Evolutionary conservation across 2,797 vertebrate genomes (phyloP).

Genomic region (Squalus acanthias): DNA sequence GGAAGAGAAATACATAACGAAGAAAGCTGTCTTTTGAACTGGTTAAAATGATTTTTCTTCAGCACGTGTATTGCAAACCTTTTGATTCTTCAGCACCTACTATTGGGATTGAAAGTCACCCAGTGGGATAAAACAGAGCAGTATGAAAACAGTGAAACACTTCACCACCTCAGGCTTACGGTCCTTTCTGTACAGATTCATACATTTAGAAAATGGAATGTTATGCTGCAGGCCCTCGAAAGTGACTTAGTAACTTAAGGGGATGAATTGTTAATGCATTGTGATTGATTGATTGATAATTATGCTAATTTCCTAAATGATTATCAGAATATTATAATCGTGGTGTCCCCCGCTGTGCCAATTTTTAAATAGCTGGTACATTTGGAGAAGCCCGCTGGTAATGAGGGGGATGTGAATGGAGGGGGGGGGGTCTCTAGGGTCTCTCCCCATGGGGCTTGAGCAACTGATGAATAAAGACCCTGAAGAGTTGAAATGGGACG

Average conservation of each 20-base stretch:
- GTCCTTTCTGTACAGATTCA: not conserved
- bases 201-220: not conserved
- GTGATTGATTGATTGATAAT: constrained; percentile 88
- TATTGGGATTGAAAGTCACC: not conserved
- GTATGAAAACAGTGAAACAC: not conserved
- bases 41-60: not conserved
- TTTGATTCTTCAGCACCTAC: not conserved
- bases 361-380: constrained; percentile 61
- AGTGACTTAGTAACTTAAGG: not conserved
- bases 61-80: not conserved
- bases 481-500: constrained; percentile 63
- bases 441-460: constrained; percentile 48
- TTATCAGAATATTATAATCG: constrained; percentile 83
- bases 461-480: constrained; percentile 64
- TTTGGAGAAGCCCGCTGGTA: constrained; percentile 67
- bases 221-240: not conserved
- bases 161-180: not conserved
- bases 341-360: constrained; percentile 56
- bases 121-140: not conserved
- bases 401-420: constrained; percentile 49
- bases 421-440: constrained; percentile 40
- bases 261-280: not conserved
- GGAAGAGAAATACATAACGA: not conserved
- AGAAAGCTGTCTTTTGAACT: not conserved
- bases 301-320: constrained; percentile 94